Conservation (phyloP, 2,113 vertebrate genomes). For the Notarius lentiginosus region DNA sequence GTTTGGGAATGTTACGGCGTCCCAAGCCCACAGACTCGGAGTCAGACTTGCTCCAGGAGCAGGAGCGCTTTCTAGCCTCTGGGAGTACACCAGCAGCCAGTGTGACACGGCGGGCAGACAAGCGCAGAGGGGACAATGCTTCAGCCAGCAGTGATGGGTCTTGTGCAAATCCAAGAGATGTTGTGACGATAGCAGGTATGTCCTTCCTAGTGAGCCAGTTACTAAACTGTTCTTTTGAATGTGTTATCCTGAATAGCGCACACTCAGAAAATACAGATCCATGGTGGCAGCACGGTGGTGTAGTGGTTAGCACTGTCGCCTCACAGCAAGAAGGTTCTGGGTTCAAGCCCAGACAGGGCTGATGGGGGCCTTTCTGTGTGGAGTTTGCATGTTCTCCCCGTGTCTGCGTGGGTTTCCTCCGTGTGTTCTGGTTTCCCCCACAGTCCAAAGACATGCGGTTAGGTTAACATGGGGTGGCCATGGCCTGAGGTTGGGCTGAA, state of each 20-base stretch:
- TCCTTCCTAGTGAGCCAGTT: background rate
- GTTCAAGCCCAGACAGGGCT: no score
- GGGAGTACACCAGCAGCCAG: conserved; percentile 76
- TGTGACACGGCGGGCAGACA: conserved; percentile 83
- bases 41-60: conserved; percentile 85
- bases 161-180: conserved; percentile 70
- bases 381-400: no score
- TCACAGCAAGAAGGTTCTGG: no score
- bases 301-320: no score
- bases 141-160: conserved; percentile 28
- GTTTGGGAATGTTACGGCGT: conserved; percentile 80
- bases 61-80: conserved; percentile 82
- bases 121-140: conserved; percentile 72
- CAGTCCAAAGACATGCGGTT: no score
- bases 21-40: conserved; percentile 90
- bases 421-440: no score
- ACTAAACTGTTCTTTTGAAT: background rate
- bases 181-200: conserved; percentile 83
- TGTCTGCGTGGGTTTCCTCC: no score
- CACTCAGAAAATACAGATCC: background rate
- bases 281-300: background rate
- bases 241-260: background rate
- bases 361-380: no score
- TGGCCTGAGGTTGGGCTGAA: no score
- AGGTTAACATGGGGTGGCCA: no score